Evolutionary conservation across 2,113 vertebrate species (phyloP).

Genomic region (Lethenteron reissneri): DNA sequence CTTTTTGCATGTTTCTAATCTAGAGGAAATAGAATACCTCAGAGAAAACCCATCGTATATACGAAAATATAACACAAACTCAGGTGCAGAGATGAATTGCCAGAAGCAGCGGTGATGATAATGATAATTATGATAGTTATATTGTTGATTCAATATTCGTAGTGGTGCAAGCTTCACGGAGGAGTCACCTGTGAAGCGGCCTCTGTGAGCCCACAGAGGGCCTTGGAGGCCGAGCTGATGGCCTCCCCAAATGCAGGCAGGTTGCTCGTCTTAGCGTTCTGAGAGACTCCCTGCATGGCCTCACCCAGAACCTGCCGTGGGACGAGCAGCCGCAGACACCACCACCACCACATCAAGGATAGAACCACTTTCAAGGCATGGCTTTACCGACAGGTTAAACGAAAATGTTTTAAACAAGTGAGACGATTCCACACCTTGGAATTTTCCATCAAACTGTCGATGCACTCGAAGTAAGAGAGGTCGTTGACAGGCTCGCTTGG

Average conservation of each 20-base stretch:
- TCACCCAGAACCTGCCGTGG: constrained; percentile 58
- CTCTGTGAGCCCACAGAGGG: constrained; percentile 75
- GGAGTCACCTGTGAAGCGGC: constrained; percentile 63
- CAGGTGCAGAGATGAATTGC: too few species aligned
- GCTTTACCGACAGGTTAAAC: too few species aligned
- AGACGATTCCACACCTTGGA: constrained; percentile 40
- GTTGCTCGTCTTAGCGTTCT: constrained; percentile 88
- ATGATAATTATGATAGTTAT: too few species aligned
- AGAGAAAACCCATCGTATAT: too few species aligned
- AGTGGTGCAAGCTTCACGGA: too few species aligned
- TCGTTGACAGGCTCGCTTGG: constrained; percentile 70
- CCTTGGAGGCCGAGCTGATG: constrained; percentile 65
- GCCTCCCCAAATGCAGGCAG: constrained; percentile 74
- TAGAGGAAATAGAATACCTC: too few species aligned
- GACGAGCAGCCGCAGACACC: not conserved
- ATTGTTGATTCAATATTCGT: too few species aligned
- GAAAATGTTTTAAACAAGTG: too few species aligned
- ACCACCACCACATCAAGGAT: not conserved
- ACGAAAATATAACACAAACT: too few species aligned
- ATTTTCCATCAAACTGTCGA: constrained; percentile 98
- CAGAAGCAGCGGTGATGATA: too few species aligned
- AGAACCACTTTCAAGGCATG: too few species aligned
- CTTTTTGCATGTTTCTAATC: too few species aligned
- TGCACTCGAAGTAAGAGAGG: constrained; percentile 81
- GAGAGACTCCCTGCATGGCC: constrained; percentile 89